Base-by-base conservation (phyloP, 2,113 vertebrate genomes). In the Gadus chalcogrammus region DNA sequence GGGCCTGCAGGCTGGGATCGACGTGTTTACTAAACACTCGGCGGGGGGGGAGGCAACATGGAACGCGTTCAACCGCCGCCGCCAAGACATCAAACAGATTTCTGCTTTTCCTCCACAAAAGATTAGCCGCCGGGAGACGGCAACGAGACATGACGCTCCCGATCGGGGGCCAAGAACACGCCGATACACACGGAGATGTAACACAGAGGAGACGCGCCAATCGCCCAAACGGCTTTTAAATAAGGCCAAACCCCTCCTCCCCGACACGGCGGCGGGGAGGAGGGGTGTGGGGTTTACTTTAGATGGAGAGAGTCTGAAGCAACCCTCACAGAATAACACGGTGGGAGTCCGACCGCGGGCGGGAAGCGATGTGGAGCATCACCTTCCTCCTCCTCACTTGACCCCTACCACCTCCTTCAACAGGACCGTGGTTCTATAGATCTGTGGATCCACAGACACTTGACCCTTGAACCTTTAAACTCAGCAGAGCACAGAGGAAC, bases 21-120 rank as follows among this genome's bases (percentile, higher is more conserved):
- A 65, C 69, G 24, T 72, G 64, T 79, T 82, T 79, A 77, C 60
- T 76, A 76, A 87, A 81, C 73, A 81, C n/a, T 74, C 56, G 66
- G 65, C 79, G 64, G 65, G 79, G 75, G 82, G 22, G 74, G 64
- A 61, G 74, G 80, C 31, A 35, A 35, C 31, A 82, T 81, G 84
- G 88, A 74, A 56, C 85, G 72, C 42, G 61, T 84, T 84, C 77
- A 28, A 69, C 74, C 66, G 75, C 66, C 65, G 67, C 8, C 12
- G 42, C 42, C 42, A 48, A 48, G 42, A 48, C 42, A 48, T 48
- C 42, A 48, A 48, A 48, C 42, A 84, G 81, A 89, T 79, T 69
- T 63, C 73, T 67, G 69, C 67, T 64, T 70, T 13, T 48, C 12
- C 8, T 48, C 31, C 4, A 48, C 42, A 48, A 48, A 48, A 48